phyloP scores from a whole-genome alignment of 2,113 vertebrate genomes.

The Dromaius novaehollandiae region DNA sequence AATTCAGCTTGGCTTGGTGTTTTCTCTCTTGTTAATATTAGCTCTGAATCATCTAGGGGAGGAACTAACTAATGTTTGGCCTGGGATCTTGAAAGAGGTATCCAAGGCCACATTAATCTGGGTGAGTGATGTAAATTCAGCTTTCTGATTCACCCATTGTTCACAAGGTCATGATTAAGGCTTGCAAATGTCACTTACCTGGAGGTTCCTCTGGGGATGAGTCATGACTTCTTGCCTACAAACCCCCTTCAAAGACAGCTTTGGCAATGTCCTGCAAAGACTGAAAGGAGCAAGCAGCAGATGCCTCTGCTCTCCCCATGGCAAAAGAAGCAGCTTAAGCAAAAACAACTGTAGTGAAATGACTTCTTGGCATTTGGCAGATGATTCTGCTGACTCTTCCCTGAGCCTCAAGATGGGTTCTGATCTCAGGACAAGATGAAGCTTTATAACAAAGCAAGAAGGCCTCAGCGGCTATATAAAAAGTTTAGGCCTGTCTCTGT shows the following conservation, averaged over 20 bases:
- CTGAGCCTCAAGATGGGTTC: neutral
- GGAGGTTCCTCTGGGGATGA: constrained; percentile 25
- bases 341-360: neutral
- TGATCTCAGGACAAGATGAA: neutral
- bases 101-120: constrained; percentile 4
- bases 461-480: neutral
- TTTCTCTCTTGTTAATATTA: constrained; percentile 39
- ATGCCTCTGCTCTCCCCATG: neutral
- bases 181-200: constrained; percentile 7
- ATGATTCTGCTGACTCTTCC: neutral
- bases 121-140: neutral
- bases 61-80: constrained; percentile 49
- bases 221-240: neutral
- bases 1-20: constrained; percentile 37
- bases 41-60: constrained; percentile 43
- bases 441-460: neutral
- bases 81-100: neutral
- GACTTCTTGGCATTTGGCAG: neutral
- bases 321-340: neutral
- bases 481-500: neutral
- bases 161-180: constrained; percentile 10
- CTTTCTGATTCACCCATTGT: constrained; percentile 56
- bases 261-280: neutral
- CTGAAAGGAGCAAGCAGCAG: neutral
- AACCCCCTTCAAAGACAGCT: neutral